phyloP scores from a whole-genome alignment of 2,888 invertebrate genomes.

The Rhingia rostrata region DNA sequence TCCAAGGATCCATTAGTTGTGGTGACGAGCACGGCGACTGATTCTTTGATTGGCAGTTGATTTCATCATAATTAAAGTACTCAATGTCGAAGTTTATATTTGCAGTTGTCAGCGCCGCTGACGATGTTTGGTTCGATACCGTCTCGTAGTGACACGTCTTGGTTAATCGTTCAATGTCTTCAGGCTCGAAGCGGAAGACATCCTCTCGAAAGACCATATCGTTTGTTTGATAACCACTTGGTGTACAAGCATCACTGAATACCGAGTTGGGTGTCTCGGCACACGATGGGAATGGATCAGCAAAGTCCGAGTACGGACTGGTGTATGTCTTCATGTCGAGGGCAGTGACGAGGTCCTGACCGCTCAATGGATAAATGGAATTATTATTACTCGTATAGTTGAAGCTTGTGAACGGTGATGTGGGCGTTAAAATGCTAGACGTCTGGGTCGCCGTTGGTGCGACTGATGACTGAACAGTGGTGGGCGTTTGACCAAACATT shows the following conservation, averaged over 20 bases:
- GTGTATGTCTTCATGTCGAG: conserved; percentile 72
- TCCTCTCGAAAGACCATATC: conserved; percentile 76
- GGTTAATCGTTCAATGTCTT: conserved; percentile 82
- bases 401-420: conserved; percentile 76
- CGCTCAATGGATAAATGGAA: conserved; percentile 58
- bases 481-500: conserved; percentile 68
- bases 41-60: conserved; percentile 83
- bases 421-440: conserved; percentile 75
- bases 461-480: conserved; percentile 51
- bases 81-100: conserved; percentile 80
- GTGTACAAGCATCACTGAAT: conserved; percentile 77
- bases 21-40: conserved; percentile 83
- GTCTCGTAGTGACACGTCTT: conserved; percentile 72
- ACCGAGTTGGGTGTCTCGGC: conserved; percentile 82
- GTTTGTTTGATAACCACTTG: conserved; percentile 45
- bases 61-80: conserved; percentile 83
- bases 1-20: conserved; percentile 82
- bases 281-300: conserved; percentile 79
- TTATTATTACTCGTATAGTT: conserved; percentile 59
- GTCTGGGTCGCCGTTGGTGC: conserved; percentile 40
- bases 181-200: conserved; percentile 83
- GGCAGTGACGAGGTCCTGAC: conserved; percentile 54
- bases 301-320: conserved; percentile 78
- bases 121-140: conserved; percentile 30
- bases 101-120: conserved; percentile 60